These are phyloP conservation scores for Syngnathus typhle DNA, from an alignment of 2,113 vertebrate genomes.

Conservation along the genomic window DNA sequence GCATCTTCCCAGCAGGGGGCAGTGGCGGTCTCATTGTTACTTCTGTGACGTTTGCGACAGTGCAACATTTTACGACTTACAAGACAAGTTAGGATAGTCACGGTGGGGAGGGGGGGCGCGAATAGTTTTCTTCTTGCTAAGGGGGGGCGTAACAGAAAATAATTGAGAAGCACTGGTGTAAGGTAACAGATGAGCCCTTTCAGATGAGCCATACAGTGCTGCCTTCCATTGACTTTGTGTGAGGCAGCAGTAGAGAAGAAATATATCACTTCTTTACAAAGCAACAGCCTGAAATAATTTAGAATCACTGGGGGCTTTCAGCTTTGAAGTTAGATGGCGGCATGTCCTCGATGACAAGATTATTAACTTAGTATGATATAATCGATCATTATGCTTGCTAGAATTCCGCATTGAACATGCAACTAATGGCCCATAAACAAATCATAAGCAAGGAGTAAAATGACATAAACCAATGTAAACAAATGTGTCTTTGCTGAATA, in stretches of 20 bases:
- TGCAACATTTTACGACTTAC: no score
- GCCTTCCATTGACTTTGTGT: slow-evolving; percentile 15
- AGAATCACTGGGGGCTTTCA: slow-evolving; percentile 40
- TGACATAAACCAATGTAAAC: slow-evolving; percentile 4
- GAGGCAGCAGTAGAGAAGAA: slow-evolving; percentile 47
- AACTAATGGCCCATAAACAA: not conserved
- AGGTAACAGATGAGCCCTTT: slow-evolving; percentile 17
- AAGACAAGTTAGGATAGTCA: no score
- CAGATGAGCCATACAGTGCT: not conserved
- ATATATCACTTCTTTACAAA: slow-evolving; percentile 37
- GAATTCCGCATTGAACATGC: slow-evolving; percentile 42
- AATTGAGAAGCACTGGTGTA: no score
- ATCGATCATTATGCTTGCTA: slow-evolving; percentile 64
- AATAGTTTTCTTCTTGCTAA: no score
- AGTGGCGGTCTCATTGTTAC: no score
- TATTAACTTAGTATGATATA: slow-evolving; percentile 56
- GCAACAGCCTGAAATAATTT: slow-evolving; percentile 50
- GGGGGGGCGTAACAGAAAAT: no score
- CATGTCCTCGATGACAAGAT: slow-evolving; percentile 51
- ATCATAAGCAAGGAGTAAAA: slow-evolving; percentile 8
- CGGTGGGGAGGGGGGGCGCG: no score
- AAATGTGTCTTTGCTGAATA: not conserved
- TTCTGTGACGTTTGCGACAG: no score
- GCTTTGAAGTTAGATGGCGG: slow-evolving; percentile 61
- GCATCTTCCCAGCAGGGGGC: no score